These are phyloP conservation scores for Aethes cnicana DNA, from an alignment of 2,888 invertebrate species.

Conservation along the genomic window DNA sequence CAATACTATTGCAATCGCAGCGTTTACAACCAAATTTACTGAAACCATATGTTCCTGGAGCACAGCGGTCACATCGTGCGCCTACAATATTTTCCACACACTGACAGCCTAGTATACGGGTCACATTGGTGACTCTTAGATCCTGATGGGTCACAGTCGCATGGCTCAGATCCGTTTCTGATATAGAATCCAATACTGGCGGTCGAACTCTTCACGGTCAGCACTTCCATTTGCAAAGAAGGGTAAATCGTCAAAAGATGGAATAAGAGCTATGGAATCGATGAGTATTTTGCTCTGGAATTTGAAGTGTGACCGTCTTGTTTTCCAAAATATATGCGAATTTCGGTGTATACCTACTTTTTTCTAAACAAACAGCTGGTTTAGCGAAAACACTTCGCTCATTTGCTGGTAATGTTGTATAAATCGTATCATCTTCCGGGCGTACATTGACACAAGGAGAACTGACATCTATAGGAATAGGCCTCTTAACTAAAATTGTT, in stretches of 20 bases:
- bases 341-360: conserved; percentile 91
- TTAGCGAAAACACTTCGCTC: conserved; percentile 87
- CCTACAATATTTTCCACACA: conserved; percentile 97
- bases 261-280: conserved; percentile 94
- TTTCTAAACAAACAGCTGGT: conserved; percentile 94
- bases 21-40: conserved; percentile 97
- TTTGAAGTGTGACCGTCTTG: conserved; percentile 86
- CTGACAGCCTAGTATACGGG: conserved; percentile 92
- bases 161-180: conserved; percentile 92
- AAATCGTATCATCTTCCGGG: conserved; percentile 88
- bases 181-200: conserved; percentile 93
- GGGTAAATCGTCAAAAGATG: conserved; percentile 89
- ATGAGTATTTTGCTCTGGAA: conserved; percentile 93
- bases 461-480: conserved; percentile 86
- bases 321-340: conserved; percentile 91
- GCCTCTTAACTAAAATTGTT: conserved; percentile 90
- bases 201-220: conserved; percentile 88
- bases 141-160: conserved; percentile 97
- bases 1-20: conserved; percentile 98
- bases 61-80: conserved; percentile 94
- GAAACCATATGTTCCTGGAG: conserved; percentile 96
- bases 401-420: conserved; percentile 85
- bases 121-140: conserved; percentile 94
- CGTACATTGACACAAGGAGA: conserved; percentile 92
- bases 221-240: conserved; percentile 87